Evolutionary conservation across 2,797 vertebrate genomes (phyloP).

Genomic region (Graptemys geographica): DNA sequence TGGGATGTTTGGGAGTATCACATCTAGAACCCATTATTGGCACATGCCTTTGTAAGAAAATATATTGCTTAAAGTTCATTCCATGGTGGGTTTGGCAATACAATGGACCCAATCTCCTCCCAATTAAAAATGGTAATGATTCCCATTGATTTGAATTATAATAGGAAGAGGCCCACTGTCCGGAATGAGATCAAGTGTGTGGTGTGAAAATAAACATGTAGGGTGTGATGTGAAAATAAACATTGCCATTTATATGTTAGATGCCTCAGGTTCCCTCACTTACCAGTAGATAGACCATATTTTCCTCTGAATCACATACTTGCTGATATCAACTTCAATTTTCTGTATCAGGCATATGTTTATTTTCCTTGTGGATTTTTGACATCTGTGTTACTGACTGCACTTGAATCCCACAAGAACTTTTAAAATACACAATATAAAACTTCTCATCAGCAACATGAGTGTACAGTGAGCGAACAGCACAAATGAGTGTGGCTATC

Average conservation of each 20-base stretch:
- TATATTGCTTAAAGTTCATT: background rate
- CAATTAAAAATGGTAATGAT: background rate
- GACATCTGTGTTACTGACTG: background rate
- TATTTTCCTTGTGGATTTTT: background rate
- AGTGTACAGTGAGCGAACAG: background rate
- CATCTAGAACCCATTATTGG: background rate
- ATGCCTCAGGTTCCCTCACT: background rate
- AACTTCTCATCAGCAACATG: background rate
- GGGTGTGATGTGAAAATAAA: background rate
- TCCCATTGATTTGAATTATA: background rate
- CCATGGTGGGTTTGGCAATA: background rate
- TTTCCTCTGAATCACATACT: background rate
- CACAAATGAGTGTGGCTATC: background rate
- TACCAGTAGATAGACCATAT: fast-evolving
- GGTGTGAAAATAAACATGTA: background rate
- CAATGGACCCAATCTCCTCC: background rate
- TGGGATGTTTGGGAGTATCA: background rate
- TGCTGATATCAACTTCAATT: background rate
- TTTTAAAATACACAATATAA: background rate
- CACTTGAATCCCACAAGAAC: conserved; percentile 3
- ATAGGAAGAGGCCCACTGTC: background rate
- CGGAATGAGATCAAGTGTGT: background rate
- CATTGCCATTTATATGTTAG: background rate
- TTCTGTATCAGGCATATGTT: background rate
- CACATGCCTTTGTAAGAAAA: background rate